Conservation (phyloP, 2,797 vertebrate genomes). For the Eulemur mongoz region DNA sequence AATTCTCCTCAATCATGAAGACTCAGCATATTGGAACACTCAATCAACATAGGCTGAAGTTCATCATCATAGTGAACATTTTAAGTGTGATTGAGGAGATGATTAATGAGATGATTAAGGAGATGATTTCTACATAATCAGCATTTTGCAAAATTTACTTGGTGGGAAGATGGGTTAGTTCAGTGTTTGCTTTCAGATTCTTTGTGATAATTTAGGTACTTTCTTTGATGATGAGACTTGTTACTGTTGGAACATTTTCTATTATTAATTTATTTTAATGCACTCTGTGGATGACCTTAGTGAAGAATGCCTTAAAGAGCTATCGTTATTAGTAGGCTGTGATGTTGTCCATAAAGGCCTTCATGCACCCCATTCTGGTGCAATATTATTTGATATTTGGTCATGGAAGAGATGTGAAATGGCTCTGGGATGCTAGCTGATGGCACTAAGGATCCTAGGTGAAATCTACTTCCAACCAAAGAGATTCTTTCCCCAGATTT, state of each 20-base stretch:
- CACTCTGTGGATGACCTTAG: background rate
- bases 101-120: background rate
- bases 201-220: background rate
- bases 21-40: background rate
- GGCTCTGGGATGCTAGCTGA: background rate
- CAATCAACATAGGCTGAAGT: background rate
- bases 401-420: background rate
- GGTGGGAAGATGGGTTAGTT: background rate
- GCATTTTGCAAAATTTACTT: background rate
- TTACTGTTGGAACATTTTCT: background rate
- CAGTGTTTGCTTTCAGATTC: background rate
- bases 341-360: background rate
- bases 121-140: background rate
- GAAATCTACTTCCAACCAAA: background rate
- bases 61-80: background rate
- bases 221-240: background rate
- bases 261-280: background rate
- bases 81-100: background rate
- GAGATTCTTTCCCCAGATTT: background rate
- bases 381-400: background rate
- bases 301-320: background rate
- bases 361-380: background rate
- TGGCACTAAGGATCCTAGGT: background rate
- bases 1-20: background rate
- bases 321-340: background rate